Conservation (phyloP, 2,113 vertebrate genomes). For the Malurus elegans region DNA sequence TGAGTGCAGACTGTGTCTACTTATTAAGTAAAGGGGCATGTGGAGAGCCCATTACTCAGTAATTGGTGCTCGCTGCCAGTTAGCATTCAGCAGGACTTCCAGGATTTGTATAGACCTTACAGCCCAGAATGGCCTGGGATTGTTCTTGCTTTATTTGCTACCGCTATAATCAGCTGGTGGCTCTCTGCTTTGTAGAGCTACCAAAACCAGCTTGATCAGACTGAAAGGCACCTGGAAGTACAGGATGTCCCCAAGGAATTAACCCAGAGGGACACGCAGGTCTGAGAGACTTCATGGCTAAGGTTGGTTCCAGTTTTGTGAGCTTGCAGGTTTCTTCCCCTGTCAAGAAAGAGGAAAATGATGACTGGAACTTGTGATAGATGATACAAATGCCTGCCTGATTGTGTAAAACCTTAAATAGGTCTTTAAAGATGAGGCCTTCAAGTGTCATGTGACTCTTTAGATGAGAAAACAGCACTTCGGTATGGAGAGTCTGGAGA, state of each 20-base stretch:
- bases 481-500: neutral
- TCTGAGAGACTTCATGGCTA: neutral
- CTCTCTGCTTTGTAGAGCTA: conserved; percentile 1
- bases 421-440: neutral
- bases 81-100: conserved; percentile 39
- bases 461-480: neutral
- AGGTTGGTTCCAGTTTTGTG: neutral
- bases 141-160: conserved; percentile 46
- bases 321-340: neutral
- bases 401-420: neutral
- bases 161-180: neutral
- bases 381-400: neutral
- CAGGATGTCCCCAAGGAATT: neutral
- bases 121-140: conserved; percentile 23
- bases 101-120: conserved; percentile 36
- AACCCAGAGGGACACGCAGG: neutral
- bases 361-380: neutral
- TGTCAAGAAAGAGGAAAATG: neutral
- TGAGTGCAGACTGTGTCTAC: conserved; percentile 6
- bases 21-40: conserved; percentile 39
- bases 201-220: neutral
- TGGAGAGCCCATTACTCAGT: conserved; percentile 45
- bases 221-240: conserved; percentile 39
- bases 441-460: neutral
- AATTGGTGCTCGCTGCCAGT: conserved; percentile 59